Conservation (phyloP, 2,113 vertebrate genomes). For the Grammomys dolichurus region DNA sequence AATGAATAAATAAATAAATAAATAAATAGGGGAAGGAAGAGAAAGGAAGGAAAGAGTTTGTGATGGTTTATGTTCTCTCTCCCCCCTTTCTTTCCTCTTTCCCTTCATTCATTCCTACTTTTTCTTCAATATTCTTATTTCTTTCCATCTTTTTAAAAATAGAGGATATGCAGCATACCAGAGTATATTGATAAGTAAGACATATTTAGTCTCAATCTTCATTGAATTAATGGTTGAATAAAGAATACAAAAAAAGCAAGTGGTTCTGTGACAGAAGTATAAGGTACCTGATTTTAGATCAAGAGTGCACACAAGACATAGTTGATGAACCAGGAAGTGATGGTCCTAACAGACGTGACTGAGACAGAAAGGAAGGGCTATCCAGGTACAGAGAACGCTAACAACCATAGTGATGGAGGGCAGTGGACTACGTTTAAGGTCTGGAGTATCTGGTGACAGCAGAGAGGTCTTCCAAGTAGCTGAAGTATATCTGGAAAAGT, state of each 20-base stretch:
- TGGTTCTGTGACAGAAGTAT: conserved; percentile 49
- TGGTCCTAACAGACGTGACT: conserved; percentile 11
- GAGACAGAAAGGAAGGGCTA: conserved; percentile 36
- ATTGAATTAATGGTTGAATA: background rate
- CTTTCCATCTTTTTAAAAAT: conserved; percentile 48
- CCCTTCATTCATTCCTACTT: background rate
- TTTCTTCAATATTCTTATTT: background rate
- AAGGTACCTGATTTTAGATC: conserved; percentile 50
- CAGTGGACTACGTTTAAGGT: background rate
- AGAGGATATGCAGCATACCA: conserved; percentile 28
- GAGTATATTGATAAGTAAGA: conserved; percentile 54
- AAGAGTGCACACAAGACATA: background rate
- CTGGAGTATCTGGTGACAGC: background rate
- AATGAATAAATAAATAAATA: no score
- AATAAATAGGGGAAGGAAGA: background rate
- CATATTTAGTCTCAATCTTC: conserved; percentile 18
- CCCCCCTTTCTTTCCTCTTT: background rate
- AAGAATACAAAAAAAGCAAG: conserved; percentile 29
- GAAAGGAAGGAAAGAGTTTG: background rate
- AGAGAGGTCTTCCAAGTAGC: conserved; percentile 25
- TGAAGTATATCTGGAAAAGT: conserved; percentile 44
- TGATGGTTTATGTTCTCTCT: background rate
- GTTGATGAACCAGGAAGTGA: conserved; percentile 5
- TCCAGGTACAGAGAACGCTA: background rate
- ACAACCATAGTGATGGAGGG: background rate